phyloP scores from a whole-genome alignment of 1,140 invertebrate species.

The Ladona fulva region DNA sequence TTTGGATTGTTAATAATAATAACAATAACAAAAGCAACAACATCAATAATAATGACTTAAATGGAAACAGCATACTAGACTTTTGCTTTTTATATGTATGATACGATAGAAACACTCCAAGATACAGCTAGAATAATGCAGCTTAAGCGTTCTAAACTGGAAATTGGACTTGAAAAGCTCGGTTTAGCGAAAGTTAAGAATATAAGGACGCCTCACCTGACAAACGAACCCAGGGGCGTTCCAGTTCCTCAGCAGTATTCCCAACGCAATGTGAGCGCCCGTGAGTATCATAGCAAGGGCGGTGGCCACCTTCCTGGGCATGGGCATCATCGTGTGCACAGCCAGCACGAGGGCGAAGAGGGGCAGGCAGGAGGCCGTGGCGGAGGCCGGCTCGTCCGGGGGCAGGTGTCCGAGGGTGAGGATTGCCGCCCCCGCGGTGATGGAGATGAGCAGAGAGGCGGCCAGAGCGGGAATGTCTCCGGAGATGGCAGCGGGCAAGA shows the following conservation, averaged over 20 bases:
- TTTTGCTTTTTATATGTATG: too few species aligned
- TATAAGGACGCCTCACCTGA: conserved; percentile 8
- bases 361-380: conserved; percentile 46
- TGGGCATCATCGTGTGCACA: conserved; percentile 61
- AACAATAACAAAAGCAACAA: too few species aligned
- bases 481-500: neutral
- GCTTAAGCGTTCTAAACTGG: too few species aligned
- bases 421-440: conserved; percentile 27
- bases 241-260: conserved; percentile 33
- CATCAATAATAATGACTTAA: too few species aligned
- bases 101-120: too few species aligned
- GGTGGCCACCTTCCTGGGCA: conserved; percentile 50
- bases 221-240: neutral
- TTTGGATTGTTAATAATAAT: too few species aligned
- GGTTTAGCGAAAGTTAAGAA: too few species aligned
- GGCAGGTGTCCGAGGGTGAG: neutral
- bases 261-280: conserved; percentile 44
- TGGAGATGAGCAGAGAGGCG: conserved; percentile 42
- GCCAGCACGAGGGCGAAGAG: conserved; percentile 55
- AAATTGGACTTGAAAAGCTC: too few species aligned
- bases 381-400: conserved; percentile 31
- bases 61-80: too few species aligned
- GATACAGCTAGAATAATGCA: too few species aligned
- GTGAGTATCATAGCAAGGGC: conserved; percentile 48
- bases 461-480: conserved; percentile 34